Base-by-base conservation (phyloP, 2,797 vertebrate genomes). In the Anguilla obscura region DNA sequence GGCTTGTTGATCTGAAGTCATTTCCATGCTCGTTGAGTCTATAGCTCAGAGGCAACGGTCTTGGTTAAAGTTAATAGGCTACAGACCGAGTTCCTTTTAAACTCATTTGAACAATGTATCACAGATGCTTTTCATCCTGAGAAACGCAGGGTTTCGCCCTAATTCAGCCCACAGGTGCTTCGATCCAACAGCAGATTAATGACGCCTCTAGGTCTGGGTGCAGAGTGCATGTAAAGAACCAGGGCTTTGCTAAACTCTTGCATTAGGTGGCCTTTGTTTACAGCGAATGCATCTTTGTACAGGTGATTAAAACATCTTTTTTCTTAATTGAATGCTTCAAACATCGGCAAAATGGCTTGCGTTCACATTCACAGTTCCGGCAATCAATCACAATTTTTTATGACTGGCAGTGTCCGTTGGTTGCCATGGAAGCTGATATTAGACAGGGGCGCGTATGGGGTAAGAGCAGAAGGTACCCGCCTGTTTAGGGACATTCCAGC, bases 341-440 rank as follows among this genome's bases (percentile, higher is more conserved):
- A 86, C 36, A 83, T 14, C 24, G 33, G 82, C 45, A 82, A 52
- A 86, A 71, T 33, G 60, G n/a, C 21, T 45, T 14, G 88, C 80
- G 69, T 86, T 88, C 74, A 82, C 56, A 69, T 79, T 21, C 79
- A 45, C 63, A 84, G 85, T 85, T 45, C 76, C 69, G 40, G 69
- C 71, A 74, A 86, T 87, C 16, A 89, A 69, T 84, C 66, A 24
- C 84, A 16, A 88, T 69, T 85, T 85, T 45, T 58, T 87, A 76
- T 88, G 60, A 91, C 85, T 88, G 69, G 82, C 88, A 89, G 85
- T 36, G 48, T 84, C 27, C 48, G 85, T 89, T 66, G 79, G 90
- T 88, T 90, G 48, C 79, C n/a, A 76, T 86, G 63, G 85, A 89
- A 84, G 58, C 58, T 9, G 18, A 85, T 60, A 80, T 71, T 16